phyloP scores from a whole-genome alignment of 1,140 invertebrate species.

The Wasmannia auropunctata region DNA sequence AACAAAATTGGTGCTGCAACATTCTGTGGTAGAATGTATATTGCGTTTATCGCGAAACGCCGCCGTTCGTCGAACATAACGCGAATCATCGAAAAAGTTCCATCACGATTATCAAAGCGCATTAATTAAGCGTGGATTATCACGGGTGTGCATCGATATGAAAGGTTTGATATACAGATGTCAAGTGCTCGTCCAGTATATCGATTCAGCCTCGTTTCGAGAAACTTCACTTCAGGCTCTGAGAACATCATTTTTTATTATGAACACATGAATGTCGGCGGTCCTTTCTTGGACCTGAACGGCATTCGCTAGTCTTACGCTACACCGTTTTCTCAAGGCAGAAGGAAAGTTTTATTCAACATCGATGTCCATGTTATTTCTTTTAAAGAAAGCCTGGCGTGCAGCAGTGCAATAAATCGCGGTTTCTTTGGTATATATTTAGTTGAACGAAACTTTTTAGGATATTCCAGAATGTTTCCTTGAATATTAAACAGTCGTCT shows the following conservation, averaged over 20 bases:
- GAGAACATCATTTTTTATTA: constrained; percentile 29
- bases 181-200: constrained; percentile 28
- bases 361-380: neutral
- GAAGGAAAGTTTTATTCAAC: constrained; percentile 1
- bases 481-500: neutral
- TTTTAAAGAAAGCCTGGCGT: neutral
- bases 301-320: neutral
- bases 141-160: constrained; percentile 40
- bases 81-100: constrained; percentile 15
- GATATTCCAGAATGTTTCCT: neutral
- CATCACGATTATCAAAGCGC: constrained; percentile 66
- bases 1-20: constrained; percentile 17
- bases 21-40: constrained; percentile 7
- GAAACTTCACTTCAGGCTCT: neutral
- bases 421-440: neutral
- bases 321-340: neutral
- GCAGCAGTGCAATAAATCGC: neutral
- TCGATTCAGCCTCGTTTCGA: constrained; percentile 20
- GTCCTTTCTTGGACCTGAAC: neutral
- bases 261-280: neutral
- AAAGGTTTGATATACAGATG: constrained; percentile 40
- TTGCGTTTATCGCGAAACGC: constrained; percentile 6
- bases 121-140: constrained; percentile 62
- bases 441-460: neutral
- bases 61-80: constrained; percentile 3